Evolutionary conservation across 2,797 vertebrate genomes (phyloP).

Genomic region (Moxostoma hubbsi): DNA sequence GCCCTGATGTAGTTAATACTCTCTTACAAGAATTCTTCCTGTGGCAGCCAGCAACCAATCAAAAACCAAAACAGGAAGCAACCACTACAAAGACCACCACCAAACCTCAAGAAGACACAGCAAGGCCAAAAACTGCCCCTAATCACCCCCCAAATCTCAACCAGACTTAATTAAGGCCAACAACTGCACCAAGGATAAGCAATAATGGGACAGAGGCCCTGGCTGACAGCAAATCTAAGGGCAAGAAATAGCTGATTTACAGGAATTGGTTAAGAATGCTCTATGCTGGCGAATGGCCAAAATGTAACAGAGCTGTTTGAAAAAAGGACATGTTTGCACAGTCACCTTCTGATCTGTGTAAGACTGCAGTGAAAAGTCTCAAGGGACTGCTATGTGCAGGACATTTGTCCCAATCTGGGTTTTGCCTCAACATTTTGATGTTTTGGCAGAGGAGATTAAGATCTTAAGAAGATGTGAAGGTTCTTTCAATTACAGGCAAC

Average conservation of each 20-base stretch:
- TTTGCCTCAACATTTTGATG: too few relatives aligned
- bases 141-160: constrained; percentile 24
- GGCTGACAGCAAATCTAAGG: constrained; percentile 9
- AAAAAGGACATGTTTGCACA: too few relatives aligned
- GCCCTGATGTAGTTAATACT: constrained; percentile 93
- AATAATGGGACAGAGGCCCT: neutral
- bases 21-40: constrained; percentile 94
- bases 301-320: too few relatives aligned
- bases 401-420: too few relatives aligned
- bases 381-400: too few relatives aligned
- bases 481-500: too few relatives aligned
- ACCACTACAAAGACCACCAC: constrained; percentile 61
- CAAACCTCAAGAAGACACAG: constrained; percentile 39
- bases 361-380: too few relatives aligned
- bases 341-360: too few relatives aligned
- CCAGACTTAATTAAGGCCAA: constrained; percentile 32
- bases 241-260: constrained; percentile 4
- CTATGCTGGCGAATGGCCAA: too few relatives aligned
- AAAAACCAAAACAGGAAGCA: constrained; percentile 69
- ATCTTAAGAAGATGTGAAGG: too few relatives aligned
- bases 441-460: too few relatives aligned
- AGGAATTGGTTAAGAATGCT: too few relatives aligned
- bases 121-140: constrained; percentile 29
- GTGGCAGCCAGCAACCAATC: constrained; percentile 84
- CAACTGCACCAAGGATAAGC: constrained; percentile 19